Evolutionary conservation across 2,888 invertebrate species (phyloP).

Genomic region (Lithosia quadra): DNA sequence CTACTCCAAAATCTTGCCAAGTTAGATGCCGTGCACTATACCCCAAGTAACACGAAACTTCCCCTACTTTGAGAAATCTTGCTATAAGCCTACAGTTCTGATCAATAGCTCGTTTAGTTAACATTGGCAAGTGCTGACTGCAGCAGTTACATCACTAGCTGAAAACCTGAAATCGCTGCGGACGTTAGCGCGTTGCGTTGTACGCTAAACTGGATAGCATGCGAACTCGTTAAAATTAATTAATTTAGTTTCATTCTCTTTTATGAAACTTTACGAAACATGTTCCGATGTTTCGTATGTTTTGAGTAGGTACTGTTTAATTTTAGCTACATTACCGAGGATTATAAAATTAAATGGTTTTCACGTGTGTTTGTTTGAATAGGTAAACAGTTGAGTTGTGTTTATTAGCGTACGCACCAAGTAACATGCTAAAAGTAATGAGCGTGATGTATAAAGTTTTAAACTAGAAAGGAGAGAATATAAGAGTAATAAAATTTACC

Average conservation of each 20-base stretch:
- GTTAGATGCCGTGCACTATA: too few species aligned
- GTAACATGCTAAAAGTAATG: not conserved
- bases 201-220: not conserved
- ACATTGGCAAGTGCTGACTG: slow-evolving; percentile 9
- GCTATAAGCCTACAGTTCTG: too few species aligned
- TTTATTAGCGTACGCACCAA: slow-evolving; percentile 1
- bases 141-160: not conserved
- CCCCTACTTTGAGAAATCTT: too few species aligned
- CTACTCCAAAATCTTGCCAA: too few species aligned
- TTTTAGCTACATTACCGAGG: not conserved
- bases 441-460: not conserved
- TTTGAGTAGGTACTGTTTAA: not conserved
- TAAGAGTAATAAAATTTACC: not conserved
- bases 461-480: not conserved
- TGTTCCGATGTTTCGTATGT: slow-evolving; percentile 1
- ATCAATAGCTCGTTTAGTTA: not conserved
- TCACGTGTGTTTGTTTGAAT: slow-evolving; percentile 7
- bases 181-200: too few species aligned
- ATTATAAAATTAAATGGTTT: slow-evolving; percentile 14
- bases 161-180: slow-evolving; percentile 3
- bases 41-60: too few species aligned
- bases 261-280: not conserved
- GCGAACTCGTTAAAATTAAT: slow-evolving; percentile 7
- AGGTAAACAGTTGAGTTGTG: slow-evolving; percentile 4
- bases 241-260: slow-evolving; percentile 1